phyloP scores from a whole-genome alignment of 1,140 invertebrate species.

The Cyclina sinensis region DNA sequence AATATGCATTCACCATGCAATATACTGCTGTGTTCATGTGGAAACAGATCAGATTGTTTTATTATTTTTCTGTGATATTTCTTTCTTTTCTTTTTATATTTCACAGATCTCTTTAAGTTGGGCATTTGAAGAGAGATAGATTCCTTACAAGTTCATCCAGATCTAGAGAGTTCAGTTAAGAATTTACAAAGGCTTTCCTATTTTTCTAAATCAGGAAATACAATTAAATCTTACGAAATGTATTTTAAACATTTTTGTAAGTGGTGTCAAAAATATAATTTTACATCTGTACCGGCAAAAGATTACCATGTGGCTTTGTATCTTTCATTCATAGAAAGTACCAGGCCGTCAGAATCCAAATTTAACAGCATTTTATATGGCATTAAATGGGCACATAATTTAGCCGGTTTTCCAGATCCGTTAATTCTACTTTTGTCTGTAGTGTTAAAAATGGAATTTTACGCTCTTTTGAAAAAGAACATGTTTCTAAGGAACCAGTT shows the following conservation, averaged over 20 bases:
- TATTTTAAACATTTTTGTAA: slow-evolving; percentile 6
- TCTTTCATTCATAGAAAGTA: background rate
- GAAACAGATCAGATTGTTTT: too few relatives aligned
- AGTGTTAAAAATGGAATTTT: background rate
- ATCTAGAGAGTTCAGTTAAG: background rate
- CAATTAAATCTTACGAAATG: slow-evolving; percentile 1
- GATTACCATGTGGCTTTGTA: background rate
- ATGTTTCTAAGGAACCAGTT: background rate
- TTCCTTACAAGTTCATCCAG: background rate
- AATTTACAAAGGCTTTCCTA: background rate
- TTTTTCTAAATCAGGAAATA: background rate
- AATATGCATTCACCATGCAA: too few relatives aligned
- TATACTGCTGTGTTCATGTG: too few relatives aligned
- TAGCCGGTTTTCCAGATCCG: background rate
- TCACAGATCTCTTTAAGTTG: background rate
- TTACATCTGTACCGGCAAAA: background rate
- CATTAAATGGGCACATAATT: background rate
- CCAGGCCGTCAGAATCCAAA: background rate
- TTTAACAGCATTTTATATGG: background rate
- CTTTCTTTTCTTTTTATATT: too few relatives aligned
- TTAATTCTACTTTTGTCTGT: background rate
- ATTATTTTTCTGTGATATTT: too few relatives aligned
- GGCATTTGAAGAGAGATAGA: background rate
- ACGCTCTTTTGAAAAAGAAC: background rate
- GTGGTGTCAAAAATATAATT: background rate